These are phyloP conservation scores for Cyprinodon diabolis DNA, from an alignment of 2,797 vertebrate species.

Conservation along the genomic window DNA sequence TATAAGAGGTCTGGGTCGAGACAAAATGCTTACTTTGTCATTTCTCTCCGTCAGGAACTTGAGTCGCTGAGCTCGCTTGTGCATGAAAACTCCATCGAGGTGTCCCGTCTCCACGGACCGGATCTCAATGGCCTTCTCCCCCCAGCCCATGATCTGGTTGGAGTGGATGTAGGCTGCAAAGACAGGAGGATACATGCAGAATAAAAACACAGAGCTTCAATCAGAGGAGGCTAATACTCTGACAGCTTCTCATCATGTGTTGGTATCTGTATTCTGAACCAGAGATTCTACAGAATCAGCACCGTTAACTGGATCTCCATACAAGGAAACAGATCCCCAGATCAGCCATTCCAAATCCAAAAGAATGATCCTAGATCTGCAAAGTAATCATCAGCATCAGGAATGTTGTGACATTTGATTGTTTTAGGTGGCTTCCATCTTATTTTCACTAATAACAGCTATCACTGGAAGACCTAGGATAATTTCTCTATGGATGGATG, in stretches of 20 bases:
- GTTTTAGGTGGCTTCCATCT: no score
- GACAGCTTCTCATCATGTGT: not conserved
- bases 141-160: slow-evolving; percentile 99
- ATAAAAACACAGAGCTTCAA: slow-evolving; percentile 47
- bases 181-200: slow-evolving; percentile 51
- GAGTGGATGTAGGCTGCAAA: slow-evolving; percentile 98
- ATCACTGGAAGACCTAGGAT: no score
- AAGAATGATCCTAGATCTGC: not conserved
- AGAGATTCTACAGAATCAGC: no score
- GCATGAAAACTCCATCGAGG: slow-evolving; percentile 99
- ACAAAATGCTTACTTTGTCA: slow-evolving; percentile 89
- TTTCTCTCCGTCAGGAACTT: slow-evolving; percentile 99
- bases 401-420: no score
- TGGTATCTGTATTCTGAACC: not conserved
- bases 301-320: not conserved
- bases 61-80: slow-evolving; percentile 98
- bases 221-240: no score
- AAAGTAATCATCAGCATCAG: not conserved
- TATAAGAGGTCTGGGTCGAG: no score
- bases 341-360: not conserved
- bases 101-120: slow-evolving; percentile 99
- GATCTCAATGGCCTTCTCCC: slow-evolving; percentile 99
- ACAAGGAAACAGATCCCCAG: not conserved
- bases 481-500: no score
- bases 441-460: no score